Evolutionary conservation across 2,888 invertebrate species (phyloP), one percentile per base, ranked within the genome.

Genomic region (Mythimna pallens): DNA sequence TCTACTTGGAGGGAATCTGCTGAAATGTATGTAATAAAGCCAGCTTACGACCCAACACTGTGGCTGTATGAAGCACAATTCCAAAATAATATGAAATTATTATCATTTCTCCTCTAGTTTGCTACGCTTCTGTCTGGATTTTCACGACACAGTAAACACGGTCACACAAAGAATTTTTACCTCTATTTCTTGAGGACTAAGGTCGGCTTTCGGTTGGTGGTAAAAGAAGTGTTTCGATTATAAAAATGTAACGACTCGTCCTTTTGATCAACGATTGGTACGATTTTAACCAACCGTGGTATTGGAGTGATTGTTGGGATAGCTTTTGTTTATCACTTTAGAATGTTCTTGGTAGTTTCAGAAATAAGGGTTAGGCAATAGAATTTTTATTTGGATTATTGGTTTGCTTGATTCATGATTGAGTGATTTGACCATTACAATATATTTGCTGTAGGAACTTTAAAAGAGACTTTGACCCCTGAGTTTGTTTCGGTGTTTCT

Each of bases 11-110:
- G 82, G 63, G 76, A 86, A 86, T 85, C 86, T 87, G 86, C 72
- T 85, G 80, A 86, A 86, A 87, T 84, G 82, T 87, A 81, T 78
- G 84, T 85, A 86, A 86, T 86, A 87, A 86, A 86, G 76, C 73
- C 75, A 70, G 86, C 84, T 87, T 86, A 87, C 85, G 84, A 86
- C 76, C 81, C 76, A 77, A 73, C 85, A 69, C 72, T 74, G 81
- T 76, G 78, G 79, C 81, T 79, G 78, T 75, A 76, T 78, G 84
- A 76, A 78, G 84, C 84, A 87, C 84, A 86, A 85, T 87, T 82
- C 82, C 86, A 85, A 86, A 86, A 86, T 85, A 86, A 86, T 86
- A 86, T 86, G 85, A 86, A 86, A 86, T 86, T 86, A 86, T 86
- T 86, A 82, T 86, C 80, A 87, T 85, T 86, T 83, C 67, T 75